phyloP scores from a whole-genome alignment of 1,140 invertebrate genomes.

The Cryptotermes secundus region DNA sequence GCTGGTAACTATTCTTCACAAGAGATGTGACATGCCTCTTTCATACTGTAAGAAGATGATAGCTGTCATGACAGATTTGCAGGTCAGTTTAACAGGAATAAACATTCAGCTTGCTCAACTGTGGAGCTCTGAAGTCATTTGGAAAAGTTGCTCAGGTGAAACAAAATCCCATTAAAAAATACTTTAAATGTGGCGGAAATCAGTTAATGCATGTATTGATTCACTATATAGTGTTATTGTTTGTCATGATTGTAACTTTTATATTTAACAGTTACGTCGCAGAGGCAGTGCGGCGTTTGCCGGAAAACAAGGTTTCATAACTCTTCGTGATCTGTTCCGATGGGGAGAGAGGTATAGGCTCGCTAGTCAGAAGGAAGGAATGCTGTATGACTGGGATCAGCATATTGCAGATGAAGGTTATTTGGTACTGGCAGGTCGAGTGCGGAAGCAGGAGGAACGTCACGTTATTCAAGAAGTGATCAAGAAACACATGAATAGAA shows the following conservation, averaged over 20 bases:
- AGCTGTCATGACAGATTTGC: slow-evolving; percentile 87
- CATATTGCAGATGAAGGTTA: slow-evolving; percentile 96
- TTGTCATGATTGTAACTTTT: too few relatives aligned
- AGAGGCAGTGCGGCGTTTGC: slow-evolving; percentile 86
- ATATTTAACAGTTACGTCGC: slow-evolving; percentile 59
- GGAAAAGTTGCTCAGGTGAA: slow-evolving; percentile 4
- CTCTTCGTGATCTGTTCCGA: slow-evolving; percentile 92
- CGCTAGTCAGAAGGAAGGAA: slow-evolving; percentile 55
- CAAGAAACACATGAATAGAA: slow-evolving; percentile 80
- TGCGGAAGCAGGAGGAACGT: slow-evolving; percentile 79
- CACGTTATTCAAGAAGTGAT: slow-evolving; percentile 77
- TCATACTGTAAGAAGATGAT: slow-evolving; percentile 92
- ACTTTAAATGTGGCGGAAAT: too few relatives aligned
- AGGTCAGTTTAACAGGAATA: slow-evolving; percentile 51
- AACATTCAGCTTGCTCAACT: background rate
- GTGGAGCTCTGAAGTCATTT: background rate
- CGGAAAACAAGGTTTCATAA: slow-evolving; percentile 94
- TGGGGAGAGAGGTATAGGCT: slow-evolving; percentile 94
- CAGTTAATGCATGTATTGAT: too few relatives aligned
- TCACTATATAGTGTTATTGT: too few relatives aligned
- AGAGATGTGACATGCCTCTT: slow-evolving; percentile 82
- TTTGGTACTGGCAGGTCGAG: slow-evolving; percentile 89
- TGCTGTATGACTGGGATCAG: slow-evolving; percentile 94
- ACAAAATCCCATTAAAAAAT: background rate
- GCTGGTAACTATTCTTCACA: slow-evolving; percentile 85